These are phyloP conservation scores for Ichneumoninae sp. DNA, from an alignment of 2,888 invertebrate genomes.

Conservation along the genomic window DNA sequence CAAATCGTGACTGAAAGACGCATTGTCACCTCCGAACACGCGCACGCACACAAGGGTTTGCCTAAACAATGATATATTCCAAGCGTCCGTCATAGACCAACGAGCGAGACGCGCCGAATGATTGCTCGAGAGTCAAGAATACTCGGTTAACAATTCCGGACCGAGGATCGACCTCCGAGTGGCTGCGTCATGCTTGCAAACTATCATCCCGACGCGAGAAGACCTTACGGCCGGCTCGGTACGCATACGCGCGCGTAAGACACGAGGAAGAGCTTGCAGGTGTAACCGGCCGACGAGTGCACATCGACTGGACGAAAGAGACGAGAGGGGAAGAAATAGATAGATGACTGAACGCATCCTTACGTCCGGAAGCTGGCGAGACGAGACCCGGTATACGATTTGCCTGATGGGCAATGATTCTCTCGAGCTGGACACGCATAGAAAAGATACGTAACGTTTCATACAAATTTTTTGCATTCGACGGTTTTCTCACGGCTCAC, in stretches of 20 bases:
- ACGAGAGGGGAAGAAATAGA: conserved; percentile 1
- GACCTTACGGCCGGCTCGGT: conserved; percentile 34
- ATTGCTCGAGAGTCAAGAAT: conserved; percentile 70
- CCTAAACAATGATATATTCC: background rate
- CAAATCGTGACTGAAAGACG: conserved; percentile 31
- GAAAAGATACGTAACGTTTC: too few relatives aligned
- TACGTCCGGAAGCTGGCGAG: conserved; percentile 5
- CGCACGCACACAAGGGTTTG: background rate
- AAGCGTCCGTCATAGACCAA: background rate
- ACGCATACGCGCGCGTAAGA: background rate
- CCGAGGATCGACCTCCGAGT: conserved; percentile 69
- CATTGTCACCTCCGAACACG: background rate
- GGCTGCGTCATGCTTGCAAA: conserved; percentile 81
- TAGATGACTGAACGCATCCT: conserved; percentile 5
- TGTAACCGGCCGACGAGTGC: background rate
- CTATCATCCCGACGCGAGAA: conserved; percentile 70
- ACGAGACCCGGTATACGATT: background rate
- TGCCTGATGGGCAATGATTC: background rate
- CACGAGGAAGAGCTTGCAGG: background rate
- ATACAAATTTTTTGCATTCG: too few relatives aligned
- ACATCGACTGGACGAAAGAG: conserved; percentile 2
- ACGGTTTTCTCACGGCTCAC: background rate
- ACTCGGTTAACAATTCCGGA: conserved; percentile 76
- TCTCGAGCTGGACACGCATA: background rate
- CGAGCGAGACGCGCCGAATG: conserved; percentile 1